Base-by-base conservation (phyloP, 2,888 invertebrate species). In the Caenorhabditis sp. region DNA sequence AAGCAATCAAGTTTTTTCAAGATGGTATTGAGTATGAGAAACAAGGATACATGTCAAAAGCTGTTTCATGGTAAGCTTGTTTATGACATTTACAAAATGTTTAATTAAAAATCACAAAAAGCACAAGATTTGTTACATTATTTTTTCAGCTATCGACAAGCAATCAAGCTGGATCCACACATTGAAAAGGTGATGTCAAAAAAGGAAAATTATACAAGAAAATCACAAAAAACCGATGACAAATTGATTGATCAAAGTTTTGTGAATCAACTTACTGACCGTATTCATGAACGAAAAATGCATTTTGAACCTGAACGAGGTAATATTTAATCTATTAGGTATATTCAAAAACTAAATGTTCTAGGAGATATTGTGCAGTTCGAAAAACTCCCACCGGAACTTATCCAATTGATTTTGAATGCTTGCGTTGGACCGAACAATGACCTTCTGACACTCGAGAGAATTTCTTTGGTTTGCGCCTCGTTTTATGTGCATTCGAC, bases 171-270 rank as follows among this genome's bases (percentile, higher is more conserved):
- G 21, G 12, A 36, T n/a, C 57, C 57, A 36, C 27, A 58, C 19
- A 27, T 58, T n/a, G 57, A 58, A 36, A 58, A 21, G 8, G 55
- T 43, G 8, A 43, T 43, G 43, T 43, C 43, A 43, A 43, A 43
- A 55, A 55, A 26, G 24, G 55, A 55, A 14, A 55, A 26, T 4
- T 24, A 21, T 26, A 8, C 55, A 10, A 26, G 26, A 26, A 43
- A 43, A 14, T 14, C 55, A 6, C 21, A 14, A 26, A 55, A 26
- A 26, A 26, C 10, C 8, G 24, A 26, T 3, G 24, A 1, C 8
- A 26, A 26, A 23, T 3, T 55, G 26, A 26, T 21, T 5, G 24
- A 55, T 51, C 51, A 43, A 43, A 17, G 12, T 10, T 43, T 43
- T 14, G 6, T 43, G 17, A 43, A 43, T 43, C 43, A 43, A 43